Evolutionary conservation across 23 tunicate genomes (phyloP), one percentile per base, ranked within the genome.

Genomic region (Ascidia mentula): DNA sequence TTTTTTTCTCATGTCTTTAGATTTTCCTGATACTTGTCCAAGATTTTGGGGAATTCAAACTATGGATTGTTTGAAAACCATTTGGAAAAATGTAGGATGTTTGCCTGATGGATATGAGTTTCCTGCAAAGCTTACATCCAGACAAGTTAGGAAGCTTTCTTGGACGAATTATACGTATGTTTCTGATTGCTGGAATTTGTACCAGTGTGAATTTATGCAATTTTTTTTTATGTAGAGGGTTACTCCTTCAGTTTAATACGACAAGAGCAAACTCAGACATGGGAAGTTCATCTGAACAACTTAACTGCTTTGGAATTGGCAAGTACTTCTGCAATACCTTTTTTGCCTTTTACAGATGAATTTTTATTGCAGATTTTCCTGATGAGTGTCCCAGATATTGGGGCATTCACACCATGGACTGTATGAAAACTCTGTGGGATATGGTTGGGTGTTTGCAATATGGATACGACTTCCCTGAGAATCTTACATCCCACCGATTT

Each of bases 11-110:
- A n/a, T n/a, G n/a, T n/a, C n/a, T 53, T 9, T 53, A 53, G 65
- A 53, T 9, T 53, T 53, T 53, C 65, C 65, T 53, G 65, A 6
- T 1, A 53, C 65, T 9, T 53, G 65, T 53, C 65, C 65, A 53
- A 53, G 65, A 53, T 53, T 5, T 53, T 81, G 30, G 40, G 85
- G 85, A 7, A 76, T 76, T 0, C 77, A 81, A 38, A 37, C 78
- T 8, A 38, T 72, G 12, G 61, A 38, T 0, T 81, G 85, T 42
- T 38, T 71, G 77, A 46, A 35, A 22, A 69, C 85, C 31, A 38
- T 81, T 20, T 81, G 85, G 85, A 1, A 31, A 12, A 36, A 32
- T 34, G 85, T 40, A 12, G 30, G 39, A 38, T 81, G 85, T 70
- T 42, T 81, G 9, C 59, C 46, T 18, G 85, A 81, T 6, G 85